Percentiles rank a stretch among this genome's conserved stretches.
These are phyloP conservation scores for Zophobas morio DNA, from an alignment of 1,140 invertebrate species.

Conservation along the genomic window DNA sequence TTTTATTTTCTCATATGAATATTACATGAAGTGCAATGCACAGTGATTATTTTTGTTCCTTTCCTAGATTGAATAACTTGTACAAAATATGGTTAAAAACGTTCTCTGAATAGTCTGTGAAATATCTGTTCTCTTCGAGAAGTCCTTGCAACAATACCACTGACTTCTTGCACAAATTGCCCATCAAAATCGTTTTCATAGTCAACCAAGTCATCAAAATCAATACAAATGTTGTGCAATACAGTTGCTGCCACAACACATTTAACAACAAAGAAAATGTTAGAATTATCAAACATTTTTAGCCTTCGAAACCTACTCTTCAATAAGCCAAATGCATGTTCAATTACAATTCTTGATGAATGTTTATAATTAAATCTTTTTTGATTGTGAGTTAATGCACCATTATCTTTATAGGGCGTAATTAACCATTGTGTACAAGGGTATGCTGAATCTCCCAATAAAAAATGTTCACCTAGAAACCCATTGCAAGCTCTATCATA, in stretches of 20 bases:
- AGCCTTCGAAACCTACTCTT: conserved; percentile 44
- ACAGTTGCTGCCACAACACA: conserved; percentile 39
- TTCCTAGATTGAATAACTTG: no score
- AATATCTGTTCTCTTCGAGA: no score
- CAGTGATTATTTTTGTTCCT: no score
- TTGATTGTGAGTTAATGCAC: conserved; percentile 27
- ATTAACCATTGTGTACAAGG: conserved; percentile 48
- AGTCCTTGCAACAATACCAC: background rate
- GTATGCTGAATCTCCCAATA: conserved; percentile 47
- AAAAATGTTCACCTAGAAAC: conserved; percentile 42
- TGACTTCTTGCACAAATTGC: background rate
- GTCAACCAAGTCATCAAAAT: conserved; percentile 28
- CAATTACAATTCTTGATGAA: conserved; percentile 17
- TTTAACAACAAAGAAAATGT: conserved; percentile 16
- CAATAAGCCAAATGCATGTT: conserved; percentile 38
- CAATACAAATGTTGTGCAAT: conserved; percentile 47
- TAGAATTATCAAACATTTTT: conserved; percentile 41
- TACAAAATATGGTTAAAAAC: no score
- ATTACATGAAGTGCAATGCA: no score
- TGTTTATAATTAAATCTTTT: conserved; percentile 47
- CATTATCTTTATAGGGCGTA: conserved; percentile 42
- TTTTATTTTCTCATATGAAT: no score
- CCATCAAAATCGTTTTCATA: background rate
- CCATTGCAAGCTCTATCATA: conserved; percentile 25
- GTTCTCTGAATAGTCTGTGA: no score